Conservation (phyloP, 2,797 vertebrate genomes). For the Gouania willdenowi region DNA sequence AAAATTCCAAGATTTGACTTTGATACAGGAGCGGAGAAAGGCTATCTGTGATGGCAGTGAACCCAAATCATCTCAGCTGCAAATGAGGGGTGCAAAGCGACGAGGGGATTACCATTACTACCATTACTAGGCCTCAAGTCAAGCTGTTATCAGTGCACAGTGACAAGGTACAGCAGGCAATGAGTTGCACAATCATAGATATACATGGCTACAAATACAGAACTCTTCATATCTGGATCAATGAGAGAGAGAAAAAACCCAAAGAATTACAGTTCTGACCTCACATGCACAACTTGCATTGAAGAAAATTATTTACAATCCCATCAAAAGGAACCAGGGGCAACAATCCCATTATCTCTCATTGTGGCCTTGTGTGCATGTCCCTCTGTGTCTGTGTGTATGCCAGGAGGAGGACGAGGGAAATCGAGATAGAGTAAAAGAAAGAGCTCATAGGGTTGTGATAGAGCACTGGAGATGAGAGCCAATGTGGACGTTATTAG, state of each 20-base stretch:
- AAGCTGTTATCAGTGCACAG: constrained; percentile 46
- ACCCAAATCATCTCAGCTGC: constrained; percentile 63
- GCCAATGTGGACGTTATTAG: constrained; percentile 70
- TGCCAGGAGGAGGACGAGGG: constrained; percentile 1
- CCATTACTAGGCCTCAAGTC: constrained; percentile 54
- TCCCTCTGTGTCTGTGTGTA: background rate
- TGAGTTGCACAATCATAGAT: constrained; percentile 21
- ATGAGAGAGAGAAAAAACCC: constrained; percentile 18
- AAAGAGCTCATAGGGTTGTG: constrained; percentile 45
- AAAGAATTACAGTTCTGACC: too few species aligned
- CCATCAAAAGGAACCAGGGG: constrained; percentile 50
- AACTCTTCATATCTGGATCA: constrained; percentile 26
- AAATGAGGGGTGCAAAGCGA: constrained; percentile 54
- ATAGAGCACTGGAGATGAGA: constrained; percentile 57
- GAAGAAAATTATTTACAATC: constrained; percentile 40
- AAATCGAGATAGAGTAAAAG: constrained; percentile 8
- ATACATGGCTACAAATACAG: constrained; percentile 18
- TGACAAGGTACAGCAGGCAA: constrained; percentile 52
- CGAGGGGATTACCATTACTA: constrained; percentile 2
- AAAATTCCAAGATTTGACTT: too few species aligned
- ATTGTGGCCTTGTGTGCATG: constrained; percentile 4
- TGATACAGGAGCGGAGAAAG: constrained; percentile 53
- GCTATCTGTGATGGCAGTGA: constrained; percentile 46
- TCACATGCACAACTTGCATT: too few species aligned
- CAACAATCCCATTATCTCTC: constrained; percentile 52